A percentile compares a stretch with the other conserved stretches of the same genome.
phyloP scores from a whole-genome alignment of 2,797 vertebrate species.

The Darevskia nairensis region DNA sequence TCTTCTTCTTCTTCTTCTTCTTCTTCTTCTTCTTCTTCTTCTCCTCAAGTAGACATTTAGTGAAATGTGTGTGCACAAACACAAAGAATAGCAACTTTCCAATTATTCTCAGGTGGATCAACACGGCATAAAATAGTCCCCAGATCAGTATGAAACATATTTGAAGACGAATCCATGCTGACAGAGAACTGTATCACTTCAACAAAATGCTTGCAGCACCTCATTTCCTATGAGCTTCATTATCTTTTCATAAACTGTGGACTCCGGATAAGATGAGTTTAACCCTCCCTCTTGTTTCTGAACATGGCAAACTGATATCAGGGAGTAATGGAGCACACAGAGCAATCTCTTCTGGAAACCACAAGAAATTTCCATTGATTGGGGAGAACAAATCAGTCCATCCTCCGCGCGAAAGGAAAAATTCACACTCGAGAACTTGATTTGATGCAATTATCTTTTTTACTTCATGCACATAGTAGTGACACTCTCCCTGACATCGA shows the following conservation, averaged over 20 bases:
- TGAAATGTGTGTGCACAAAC: slow-evolving; percentile 42
- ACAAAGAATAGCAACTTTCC: slow-evolving; percentile 34
- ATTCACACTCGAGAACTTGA: slow-evolving; percentile 63
- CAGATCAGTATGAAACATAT: slow-evolving; percentile 59
- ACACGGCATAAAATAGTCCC: slow-evolving; percentile 49
- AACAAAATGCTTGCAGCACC: slow-evolving; percentile 61
- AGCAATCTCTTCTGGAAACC: slow-evolving; percentile 66
- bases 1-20: too few relatives aligned
- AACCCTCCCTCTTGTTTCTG: slow-evolving; percentile 62
- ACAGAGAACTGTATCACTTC: slow-evolving; percentile 65
- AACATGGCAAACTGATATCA: slow-evolving; percentile 58
- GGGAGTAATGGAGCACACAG: slow-evolving; percentile 70
- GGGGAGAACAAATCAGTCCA: slow-evolving; percentile 68
- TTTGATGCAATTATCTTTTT: slow-evolving; percentile 63
- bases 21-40: too few relatives aligned
- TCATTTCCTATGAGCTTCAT: slow-evolving; percentile 71
- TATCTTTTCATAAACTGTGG: slow-evolving; percentile 71
- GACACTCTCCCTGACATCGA: slow-evolving; percentile 46
- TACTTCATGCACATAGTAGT: slow-evolving; percentile 38
- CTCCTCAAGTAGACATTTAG: slow-evolving; percentile 24
- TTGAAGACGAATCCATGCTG: slow-evolving; percentile 62
- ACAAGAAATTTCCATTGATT: slow-evolving; percentile 65
- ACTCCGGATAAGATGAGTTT: slow-evolving; percentile 67
- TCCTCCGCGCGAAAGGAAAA: slow-evolving; percentile 69
- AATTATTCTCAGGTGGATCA: slow-evolving; percentile 67